Base-by-base conservation (phyloP, 2,113 vertebrate genomes). In the Gavialis gangeticus region DNA sequence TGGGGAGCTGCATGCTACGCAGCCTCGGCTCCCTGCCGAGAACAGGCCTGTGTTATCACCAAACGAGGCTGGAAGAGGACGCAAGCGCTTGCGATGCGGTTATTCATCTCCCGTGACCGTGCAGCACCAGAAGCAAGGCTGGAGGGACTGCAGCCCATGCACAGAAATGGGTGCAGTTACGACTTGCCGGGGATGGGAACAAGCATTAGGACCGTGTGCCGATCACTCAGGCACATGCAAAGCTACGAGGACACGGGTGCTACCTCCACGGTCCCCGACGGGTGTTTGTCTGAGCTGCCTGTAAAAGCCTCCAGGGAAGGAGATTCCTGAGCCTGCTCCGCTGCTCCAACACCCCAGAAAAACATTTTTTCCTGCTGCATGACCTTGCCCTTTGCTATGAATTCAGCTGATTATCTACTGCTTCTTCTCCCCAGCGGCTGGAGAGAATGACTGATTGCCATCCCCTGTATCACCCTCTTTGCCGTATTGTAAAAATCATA, bases 401-500 rank as follows among this genome's bases (percentile, higher is more conserved):
- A 46, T 46, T 46, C 46, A 46, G 46, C 46, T 9, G 46, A 46
- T 46, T 46, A 9, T 46, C 46, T 46, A 46, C 46, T 46, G 46
- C 46, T 46, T 46, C 46, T 46, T 46, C 46, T 7, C 37, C 46
- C 46, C 46, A 9, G 46, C 6, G 46, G 46, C 46, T 46, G 46
- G 46, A 46, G 46, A 46, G 46, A 46, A 46, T 46, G 46, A 46
- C 46, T 46, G 46, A 46, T 46, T 46, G 46, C 46, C 46, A 46
- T 46, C 46, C 46, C 46, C 46, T 34, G 34, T 34, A 34, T 34
- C 34, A 34, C 34, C 34, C 34, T 34, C 2, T 2, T 57, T 12
- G 1, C 19, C 15, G 67, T 0, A 8, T 34, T 1, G 3, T 16
- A 76, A 3, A 1, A 34, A 1, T 22, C 0, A 9, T 0, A 28